Percentiles rank a stretch among this genome's conserved stretches.
These are phyloP conservation scores for Digitonthophagus gazella DNA, from an alignment of 2,888 invertebrate species.

Conservation along the genomic window DNA sequence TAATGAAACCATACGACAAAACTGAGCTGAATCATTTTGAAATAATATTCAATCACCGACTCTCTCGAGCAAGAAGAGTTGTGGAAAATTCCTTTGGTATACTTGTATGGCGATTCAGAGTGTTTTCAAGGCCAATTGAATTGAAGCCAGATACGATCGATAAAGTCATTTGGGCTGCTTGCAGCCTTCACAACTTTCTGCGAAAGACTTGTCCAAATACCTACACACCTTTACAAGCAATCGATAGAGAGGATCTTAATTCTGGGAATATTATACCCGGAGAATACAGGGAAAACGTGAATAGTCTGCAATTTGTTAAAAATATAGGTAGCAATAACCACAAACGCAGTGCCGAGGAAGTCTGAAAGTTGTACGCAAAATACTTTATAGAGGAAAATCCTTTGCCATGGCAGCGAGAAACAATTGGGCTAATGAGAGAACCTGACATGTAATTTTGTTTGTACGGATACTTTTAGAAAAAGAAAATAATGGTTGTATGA, in stretches of 20 bases:
- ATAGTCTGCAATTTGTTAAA: conserved; percentile 27
- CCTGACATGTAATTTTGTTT: too few species aligned
- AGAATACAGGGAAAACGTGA: conserved; percentile 18
- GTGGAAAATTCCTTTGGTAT: conserved; percentile 24
- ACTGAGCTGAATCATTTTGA: conserved; percentile 9
- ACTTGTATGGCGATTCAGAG: conserved; percentile 20
- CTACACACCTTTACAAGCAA: conserved; percentile 22
- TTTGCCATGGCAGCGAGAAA: conserved; percentile 22
- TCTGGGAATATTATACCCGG: conserved; percentile 26
- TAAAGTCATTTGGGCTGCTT: conserved; percentile 23
- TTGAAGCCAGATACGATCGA: conserved; percentile 20
- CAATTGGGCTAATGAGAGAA: conserved; percentile 18
- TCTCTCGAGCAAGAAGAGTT: conserved; percentile 19
- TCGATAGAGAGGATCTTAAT: conserved; percentile 27
- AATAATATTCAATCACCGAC: conserved; percentile 22
- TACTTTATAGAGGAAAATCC: conserved; percentile 20
- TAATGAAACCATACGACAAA: conserved; percentile 21
- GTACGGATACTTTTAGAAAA: too few species aligned
- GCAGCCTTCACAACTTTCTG: conserved; percentile 23
- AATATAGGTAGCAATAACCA: conserved; percentile 25
- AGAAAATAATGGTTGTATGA: too few species aligned
- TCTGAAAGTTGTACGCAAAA: conserved; percentile 22
- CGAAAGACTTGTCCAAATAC: conserved; percentile 20
- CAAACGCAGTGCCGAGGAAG: conserved; percentile 19
- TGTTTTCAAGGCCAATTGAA: conserved; percentile 23